A percentile compares a stretch with the other conserved stretches of the same genome.
These are phyloP conservation scores for Trissolcus brochymenae DNA, from an alignment of 2,888 invertebrate genomes.

Conservation along the genomic window DNA sequence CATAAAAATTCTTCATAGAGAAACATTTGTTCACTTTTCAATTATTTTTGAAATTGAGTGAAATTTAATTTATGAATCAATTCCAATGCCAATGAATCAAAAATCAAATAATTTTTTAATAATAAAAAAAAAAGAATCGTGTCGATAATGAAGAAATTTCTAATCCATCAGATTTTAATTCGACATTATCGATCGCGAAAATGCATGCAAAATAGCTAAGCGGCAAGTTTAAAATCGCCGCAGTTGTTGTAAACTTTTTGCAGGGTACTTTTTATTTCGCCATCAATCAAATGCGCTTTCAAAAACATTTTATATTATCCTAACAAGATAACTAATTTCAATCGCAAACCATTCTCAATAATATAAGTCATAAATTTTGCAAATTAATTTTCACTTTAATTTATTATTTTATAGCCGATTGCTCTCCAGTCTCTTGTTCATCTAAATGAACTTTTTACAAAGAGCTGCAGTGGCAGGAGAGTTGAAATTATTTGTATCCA, in stretches of 20 bases:
- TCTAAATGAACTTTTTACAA: not conserved
- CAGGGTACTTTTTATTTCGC: not conserved
- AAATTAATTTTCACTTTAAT: not conserved
- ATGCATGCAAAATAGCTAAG: slow-evolving; percentile 4
- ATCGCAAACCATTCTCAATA: too few species aligned
- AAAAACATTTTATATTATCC: too few species aligned
- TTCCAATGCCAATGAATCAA: too few species aligned
- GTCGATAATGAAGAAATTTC: slow-evolving; percentile 24
- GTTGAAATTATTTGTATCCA: not conserved
- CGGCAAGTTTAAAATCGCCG: slow-evolving; percentile 8
- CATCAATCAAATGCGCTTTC: not conserved
- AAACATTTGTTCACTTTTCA: too few species aligned
- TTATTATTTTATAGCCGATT: not conserved
- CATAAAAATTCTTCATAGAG: too few species aligned
- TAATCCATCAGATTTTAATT: slow-evolving; percentile 2
- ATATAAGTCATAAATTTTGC: too few species aligned
- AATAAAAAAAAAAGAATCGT: too few species aligned
- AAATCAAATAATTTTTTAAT: too few species aligned
- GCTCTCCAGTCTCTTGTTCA: not conserved
- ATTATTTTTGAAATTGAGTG: too few species aligned
- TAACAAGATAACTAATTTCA: too few species aligned
- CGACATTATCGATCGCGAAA: slow-evolving; percentile 20
- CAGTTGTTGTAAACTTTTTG: not conserved
- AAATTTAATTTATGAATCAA: too few species aligned
- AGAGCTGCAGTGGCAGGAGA: not conserved